Evolutionary conservation across 64 coral and sea anemone species (phyloP).

Genomic region (Trachythela sp.): DNA sequence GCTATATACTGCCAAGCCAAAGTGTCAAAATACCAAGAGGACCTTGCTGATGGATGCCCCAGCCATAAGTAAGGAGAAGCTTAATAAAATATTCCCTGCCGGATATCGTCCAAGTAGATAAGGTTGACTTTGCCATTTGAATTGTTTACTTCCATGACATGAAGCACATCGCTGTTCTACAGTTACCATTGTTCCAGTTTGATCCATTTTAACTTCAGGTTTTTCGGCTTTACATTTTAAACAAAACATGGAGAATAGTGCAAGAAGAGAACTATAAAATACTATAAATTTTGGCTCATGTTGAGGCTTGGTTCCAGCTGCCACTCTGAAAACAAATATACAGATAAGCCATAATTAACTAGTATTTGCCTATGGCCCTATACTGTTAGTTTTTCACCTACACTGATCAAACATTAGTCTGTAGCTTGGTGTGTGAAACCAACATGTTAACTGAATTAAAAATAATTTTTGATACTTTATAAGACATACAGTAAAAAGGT

Average conservation of each 20-base stretch:
- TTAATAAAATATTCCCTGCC: not conserved
- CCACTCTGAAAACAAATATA: not conserved
- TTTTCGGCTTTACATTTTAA: not conserved
- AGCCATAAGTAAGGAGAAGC: not conserved
- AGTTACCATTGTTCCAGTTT: slow-evolving; percentile 1
- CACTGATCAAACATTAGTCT: too few species aligned
- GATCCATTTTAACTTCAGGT: not conserved
- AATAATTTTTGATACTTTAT: too few species aligned
- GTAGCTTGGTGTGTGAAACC: too few species aligned
- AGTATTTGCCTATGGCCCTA: not conserved
- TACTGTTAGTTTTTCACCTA: not conserved
- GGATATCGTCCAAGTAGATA: not conserved
- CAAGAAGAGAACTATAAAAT: not conserved
- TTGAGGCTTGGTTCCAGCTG: not conserved
- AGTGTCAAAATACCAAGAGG: not conserved
- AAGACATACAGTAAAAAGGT: too few species aligned
- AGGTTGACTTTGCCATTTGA: not conserved
- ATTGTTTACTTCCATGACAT: not conserved
- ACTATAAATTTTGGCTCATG: not conserved
- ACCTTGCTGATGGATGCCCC: not conserved
- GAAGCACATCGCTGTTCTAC: not conserved
- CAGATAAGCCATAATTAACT: not conserved
- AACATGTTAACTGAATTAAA: too few species aligned
- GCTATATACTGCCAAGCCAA: not conserved
- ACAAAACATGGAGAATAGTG: not conserved